Base-by-base conservation (phyloP, 2,113 vertebrate species). In the Barnardius zonarius region DNA sequence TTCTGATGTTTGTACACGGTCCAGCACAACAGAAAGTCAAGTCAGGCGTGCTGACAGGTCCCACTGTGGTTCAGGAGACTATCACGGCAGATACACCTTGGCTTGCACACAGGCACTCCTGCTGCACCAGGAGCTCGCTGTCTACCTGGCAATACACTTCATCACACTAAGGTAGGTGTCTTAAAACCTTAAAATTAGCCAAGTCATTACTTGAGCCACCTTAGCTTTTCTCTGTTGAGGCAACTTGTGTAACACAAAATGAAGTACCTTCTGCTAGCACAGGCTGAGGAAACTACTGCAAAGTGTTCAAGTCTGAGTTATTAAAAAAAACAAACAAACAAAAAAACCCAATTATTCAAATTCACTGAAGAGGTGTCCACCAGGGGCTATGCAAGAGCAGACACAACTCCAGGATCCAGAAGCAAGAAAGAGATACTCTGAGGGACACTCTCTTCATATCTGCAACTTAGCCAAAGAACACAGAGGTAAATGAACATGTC, bases 1-100 rank as follows among this genome's bases (percentile, higher is more conserved):
- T 95, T 96, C 94, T 93, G 82, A 94, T 96, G 85, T 86, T 95
- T 96, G 95, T 93, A 92, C 90, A 93, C 55, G 0, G 1, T 90
- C 93, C 94, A 96, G 70, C 85, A 90, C 76, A 86, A 93, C 75
- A 90, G 70, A 88, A 91, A 90, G 63, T 52, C 82, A 95, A 94
- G 84, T 76, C 88, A 93, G 86, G 90, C 5, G 0, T 74, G 93
- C 84, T 69, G 67, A 74, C 2, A 1, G 67, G 67, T 67, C 33
- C 67, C 55, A 59, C 68, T 13, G 11, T 1, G 9, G n/a, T 78
- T 66, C 3, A 82, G 54, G 51, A 74, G 82, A 33, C 72, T 46
- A 62, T 48, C 63, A 37, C 64, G 37, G 69, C 57, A 90, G 83
- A 88, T 68, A 72, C 1, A 8, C 49, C 85, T 93, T 72, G 10